Percentiles rank a stretch among this genome's conserved stretches.
phyloP scores from a whole-genome alignment of 2,888 invertebrate species.

The Dilophus febrilis region DNA sequence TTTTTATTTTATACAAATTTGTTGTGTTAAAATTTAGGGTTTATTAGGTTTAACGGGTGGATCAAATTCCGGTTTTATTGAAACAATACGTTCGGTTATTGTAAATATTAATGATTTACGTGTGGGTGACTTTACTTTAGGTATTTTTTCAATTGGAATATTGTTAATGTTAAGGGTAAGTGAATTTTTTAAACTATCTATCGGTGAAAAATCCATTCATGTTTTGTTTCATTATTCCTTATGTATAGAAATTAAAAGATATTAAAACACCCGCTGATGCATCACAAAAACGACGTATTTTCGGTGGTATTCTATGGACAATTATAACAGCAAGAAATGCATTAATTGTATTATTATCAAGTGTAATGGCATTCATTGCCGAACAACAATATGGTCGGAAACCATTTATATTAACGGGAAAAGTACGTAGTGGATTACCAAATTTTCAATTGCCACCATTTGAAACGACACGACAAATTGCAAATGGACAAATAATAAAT shows the following conservation, averaged over 20 bases:
- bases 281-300: constrained; percentile 25
- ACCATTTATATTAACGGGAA: constrained; percentile 59
- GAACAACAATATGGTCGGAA: constrained; percentile 30
- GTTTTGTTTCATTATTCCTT: constrained; percentile 6
- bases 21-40: constrained; percentile 28
- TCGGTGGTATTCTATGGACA: constrained; percentile 53
- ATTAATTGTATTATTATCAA: constrained; percentile 47
- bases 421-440: constrained; percentile 51
- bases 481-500: no score
- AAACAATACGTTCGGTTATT: constrained; percentile 52
- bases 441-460: constrained; percentile 51
- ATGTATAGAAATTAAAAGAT: constrained; percentile 56
- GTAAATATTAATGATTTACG: constrained; percentile 49
- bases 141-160: constrained; percentile 52
- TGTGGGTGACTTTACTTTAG: constrained; percentile 51
- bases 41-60: constrained; percentile 55
- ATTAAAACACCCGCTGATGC: constrained; percentile 32
- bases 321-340: constrained; percentile 71
- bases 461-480: constrained; percentile 36
- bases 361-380: constrained; percentile 47
- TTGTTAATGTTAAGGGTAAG: constrained; percentile 61
- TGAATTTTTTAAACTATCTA: constrained; percentile 11
- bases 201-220: constrained; percentile 1
- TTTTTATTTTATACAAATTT: no score
- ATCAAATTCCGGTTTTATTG: constrained; percentile 51